Evolutionary conservation across 2,113 vertebrate species (phyloP), one percentile per base, ranked within the genome.

Genomic region (Chionodraco myersi): DNA sequence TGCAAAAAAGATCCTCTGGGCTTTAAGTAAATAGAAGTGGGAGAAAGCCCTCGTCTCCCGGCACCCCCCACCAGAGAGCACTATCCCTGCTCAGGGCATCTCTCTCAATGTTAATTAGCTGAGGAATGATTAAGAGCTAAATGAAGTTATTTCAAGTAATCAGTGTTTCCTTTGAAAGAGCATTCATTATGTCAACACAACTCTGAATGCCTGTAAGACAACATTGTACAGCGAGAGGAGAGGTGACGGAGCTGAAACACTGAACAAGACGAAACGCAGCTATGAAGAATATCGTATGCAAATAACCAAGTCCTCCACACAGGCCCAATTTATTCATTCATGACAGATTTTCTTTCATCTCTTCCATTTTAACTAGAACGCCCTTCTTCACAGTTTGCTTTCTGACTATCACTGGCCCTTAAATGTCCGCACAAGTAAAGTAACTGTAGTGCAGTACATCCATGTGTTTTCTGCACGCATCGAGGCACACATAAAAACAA

Each of bases 91-190:
- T 93, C 79, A 84, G 87, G 91, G 92, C 93, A 89, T 79, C 92
- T 94, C 95, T 93, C 94, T 58, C 91, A 95, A 93, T 93, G 95
- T 93, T 97, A 96, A 97, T 97, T 97, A 96, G 94, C 90, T 89
- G 95, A 95, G 96, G 94, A 95, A 95, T 94, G 90, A 97, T 96
- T 96, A 94, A 91, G 95, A 94, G 96, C 96, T 96, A 96, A 96
- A 97, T 95, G 89, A 95, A 95, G 95, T 96, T 95, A 93, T 94
- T 95, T 95, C 92, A 92, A 94, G 94, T 96, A 96, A 96, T 95
- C 78, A 91, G 93, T 95, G 94, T 96, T 95, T 96, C 94, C 94
- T 96, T 95, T 95, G 94, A 94, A 95, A 95, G 95, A 95, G 96
- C 89, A 89, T 95, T 95, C 94, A 94, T 94, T 96, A 91, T 97